Evolutionary conservation across 2,888 invertebrate genomes (phyloP), one percentile per base, ranked within the genome.

Genomic region (Plebejus anna): DNA sequence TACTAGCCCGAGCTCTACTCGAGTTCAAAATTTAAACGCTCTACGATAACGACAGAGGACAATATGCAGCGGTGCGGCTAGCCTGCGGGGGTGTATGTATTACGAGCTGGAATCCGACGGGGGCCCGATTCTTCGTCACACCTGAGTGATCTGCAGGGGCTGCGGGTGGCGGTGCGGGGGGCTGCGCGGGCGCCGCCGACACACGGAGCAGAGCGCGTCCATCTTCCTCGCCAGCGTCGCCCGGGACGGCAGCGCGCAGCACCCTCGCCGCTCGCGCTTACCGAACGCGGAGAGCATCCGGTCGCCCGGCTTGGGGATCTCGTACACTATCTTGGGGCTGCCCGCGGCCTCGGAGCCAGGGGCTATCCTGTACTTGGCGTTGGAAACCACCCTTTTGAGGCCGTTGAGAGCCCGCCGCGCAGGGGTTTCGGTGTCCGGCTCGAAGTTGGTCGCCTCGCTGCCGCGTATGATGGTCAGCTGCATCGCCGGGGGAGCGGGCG

Each of bases 1-100:
- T 91, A 92, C 91, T 92, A 93, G 92, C 92, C 86, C 88, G 88
- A 89, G 88, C 85, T 85, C 89, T 90, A 91, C 90, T 87, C 86
- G 84, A 89, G 86, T 86, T 86, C 86, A 83, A 89, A 90, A 86
- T 86, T 86, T 86, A 82, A 89, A 86, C 82, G 82, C 82, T 88
- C 90, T 89, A 91, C 88, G 85, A 85, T 82, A 87, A 80, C 76
- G 75, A 76, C 78, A 77, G 77, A 80, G 79, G 76, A 78, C 77
- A 32, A 32, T 32, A 32, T 76, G 79, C 77, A 79, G 78, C 78
- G 61, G 70, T 78, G 28, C 38, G 57, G 57, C 38, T 72, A 76
- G 72, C 72, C 59, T 47, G 42, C 16, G 55, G 16, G 22, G 59
- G 32, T 47, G 55, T 36, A 16, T 47, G 55, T 36, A 16, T 38